phyloP scores from a whole-genome alignment of 2,888 invertebrate species.

The Pseudoips prasinana region DNA sequence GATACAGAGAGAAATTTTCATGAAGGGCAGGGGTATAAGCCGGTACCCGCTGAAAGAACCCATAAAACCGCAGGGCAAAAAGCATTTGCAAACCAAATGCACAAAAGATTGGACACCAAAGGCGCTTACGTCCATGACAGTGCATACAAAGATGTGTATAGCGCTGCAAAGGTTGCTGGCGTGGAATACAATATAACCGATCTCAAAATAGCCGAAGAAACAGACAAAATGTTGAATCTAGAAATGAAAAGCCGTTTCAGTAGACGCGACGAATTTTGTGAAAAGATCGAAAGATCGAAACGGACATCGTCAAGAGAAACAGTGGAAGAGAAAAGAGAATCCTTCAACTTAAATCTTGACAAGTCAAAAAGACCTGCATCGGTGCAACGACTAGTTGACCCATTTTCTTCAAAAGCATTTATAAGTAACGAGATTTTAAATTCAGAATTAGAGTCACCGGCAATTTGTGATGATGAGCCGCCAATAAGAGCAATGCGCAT shows the following conservation, averaged over 20 bases:
- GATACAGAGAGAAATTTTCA: conserved; percentile 55
- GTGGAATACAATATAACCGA: conserved; percentile 75
- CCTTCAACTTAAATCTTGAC: conserved; percentile 60
- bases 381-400: conserved; percentile 63
- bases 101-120: conserved; percentile 76
- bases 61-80: conserved; percentile 74
- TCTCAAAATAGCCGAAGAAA: conserved; percentile 77
- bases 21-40: conserved; percentile 59
- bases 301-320: conserved; percentile 64
- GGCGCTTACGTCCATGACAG: conserved; percentile 76
- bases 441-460: conserved; percentile 54
- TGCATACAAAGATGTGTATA: conserved; percentile 73
- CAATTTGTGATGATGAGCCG: conserved; percentile 61
- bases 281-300: conserved; percentile 57
- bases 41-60: conserved; percentile 68
- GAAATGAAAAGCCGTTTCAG: conserved; percentile 69
- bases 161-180: conserved; percentile 69
- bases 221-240: conserved; percentile 68
- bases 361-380: conserved; percentile 64
- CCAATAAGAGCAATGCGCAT: conserved; percentile 61
- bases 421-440: conserved; percentile 60
- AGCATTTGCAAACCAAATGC: conserved; percentile 75
- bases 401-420: conserved; percentile 68
- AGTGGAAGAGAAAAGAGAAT: conserved; percentile 60
- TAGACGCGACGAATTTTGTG: conserved; percentile 64